Evolutionary conservation across 1,140 invertebrate genomes (phyloP).

Genomic region (Cyclargus thomasi): DNA sequence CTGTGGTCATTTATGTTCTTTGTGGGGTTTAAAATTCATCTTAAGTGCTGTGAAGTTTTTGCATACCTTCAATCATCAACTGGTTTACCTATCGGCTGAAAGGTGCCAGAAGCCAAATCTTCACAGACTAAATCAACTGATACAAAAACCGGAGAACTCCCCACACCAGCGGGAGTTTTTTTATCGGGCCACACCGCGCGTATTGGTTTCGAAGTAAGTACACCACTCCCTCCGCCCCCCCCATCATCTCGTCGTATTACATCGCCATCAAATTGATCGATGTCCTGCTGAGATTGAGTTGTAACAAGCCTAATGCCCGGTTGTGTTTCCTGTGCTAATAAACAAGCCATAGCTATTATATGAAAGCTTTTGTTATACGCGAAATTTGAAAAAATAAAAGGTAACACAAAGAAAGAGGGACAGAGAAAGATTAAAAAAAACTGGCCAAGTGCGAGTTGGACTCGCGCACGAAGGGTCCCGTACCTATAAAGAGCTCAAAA

Average conservation of each 20-base stretch:
- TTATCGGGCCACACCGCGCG: slow-evolving; percentile 20
- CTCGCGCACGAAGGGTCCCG: too few relatives aligned
- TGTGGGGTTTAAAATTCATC: too few relatives aligned
- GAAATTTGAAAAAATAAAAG: too few relatives aligned
- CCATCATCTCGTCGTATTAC: slow-evolving; percentile 37
- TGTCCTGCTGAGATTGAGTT: slow-evolving; percentile 43
- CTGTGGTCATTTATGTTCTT: too few relatives aligned
- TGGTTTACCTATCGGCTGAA: too few relatives aligned
- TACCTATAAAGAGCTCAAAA: too few relatives aligned
- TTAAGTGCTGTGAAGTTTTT: too few relatives aligned
- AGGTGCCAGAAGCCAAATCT: not conserved
- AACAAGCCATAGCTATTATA: not conserved
- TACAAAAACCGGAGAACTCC: not conserved
- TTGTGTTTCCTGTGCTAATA: slow-evolving; percentile 20
- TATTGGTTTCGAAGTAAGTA: slow-evolving; percentile 34
- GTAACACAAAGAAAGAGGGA: too few relatives aligned
- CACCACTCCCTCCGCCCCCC: slow-evolving; percentile 24
- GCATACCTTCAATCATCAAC: too few relatives aligned
- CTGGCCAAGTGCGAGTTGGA: too few relatives aligned
- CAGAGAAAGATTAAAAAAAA: too few relatives aligned
- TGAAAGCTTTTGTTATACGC: not conserved
- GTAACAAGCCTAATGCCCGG: slow-evolving; percentile 29
- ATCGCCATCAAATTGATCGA: slow-evolving; percentile 47
- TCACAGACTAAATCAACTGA: not conserved
- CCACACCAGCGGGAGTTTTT: not conserved